phyloP scores from a whole-genome alignment of 1,140 invertebrate species.

The Pogonomyrmex barbatus region DNA sequence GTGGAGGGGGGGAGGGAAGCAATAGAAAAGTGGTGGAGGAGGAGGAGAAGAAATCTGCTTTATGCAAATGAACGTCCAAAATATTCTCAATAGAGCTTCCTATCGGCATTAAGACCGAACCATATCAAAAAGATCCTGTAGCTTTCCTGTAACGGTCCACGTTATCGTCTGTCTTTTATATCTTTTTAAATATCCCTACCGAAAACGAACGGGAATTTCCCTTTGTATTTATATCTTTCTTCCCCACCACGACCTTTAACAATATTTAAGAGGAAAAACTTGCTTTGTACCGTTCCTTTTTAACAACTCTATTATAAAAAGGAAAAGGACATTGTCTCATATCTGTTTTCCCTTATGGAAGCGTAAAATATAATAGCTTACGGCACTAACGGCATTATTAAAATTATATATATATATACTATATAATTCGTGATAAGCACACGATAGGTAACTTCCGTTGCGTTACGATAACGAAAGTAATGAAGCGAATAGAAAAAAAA shows the following conservation, averaged over 20 bases:
- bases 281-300: neutral
- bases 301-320: neutral
- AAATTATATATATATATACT: too few relatives aligned
- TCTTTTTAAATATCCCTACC: constrained; percentile 1
- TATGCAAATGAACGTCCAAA: constrained; percentile 63
- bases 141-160: neutral
- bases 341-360: neutral
- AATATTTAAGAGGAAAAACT: neutral
- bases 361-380: neutral
- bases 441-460: neutral
- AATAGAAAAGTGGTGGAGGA: constrained; percentile 10
- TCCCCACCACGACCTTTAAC: neutral
- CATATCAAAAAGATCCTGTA: neutral
- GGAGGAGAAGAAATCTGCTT: constrained; percentile 33
- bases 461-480: neutral
- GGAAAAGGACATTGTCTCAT: neutral
- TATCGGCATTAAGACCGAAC: constrained; percentile 53
- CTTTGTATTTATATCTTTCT: neutral
- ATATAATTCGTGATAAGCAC: neutral
- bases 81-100: constrained; percentile 41
- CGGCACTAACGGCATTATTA: too few relatives aligned
- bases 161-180: constrained; percentile 15
- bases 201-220: constrained; percentile 34
- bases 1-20: too few relatives aligned
- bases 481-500: neutral